Percentiles rank a stretch among this genome's conserved stretches.
These are phyloP conservation scores for Nemoura dubitans DNA, from an alignment of 2,888 invertebrate species.

Conservation along the genomic window DNA sequence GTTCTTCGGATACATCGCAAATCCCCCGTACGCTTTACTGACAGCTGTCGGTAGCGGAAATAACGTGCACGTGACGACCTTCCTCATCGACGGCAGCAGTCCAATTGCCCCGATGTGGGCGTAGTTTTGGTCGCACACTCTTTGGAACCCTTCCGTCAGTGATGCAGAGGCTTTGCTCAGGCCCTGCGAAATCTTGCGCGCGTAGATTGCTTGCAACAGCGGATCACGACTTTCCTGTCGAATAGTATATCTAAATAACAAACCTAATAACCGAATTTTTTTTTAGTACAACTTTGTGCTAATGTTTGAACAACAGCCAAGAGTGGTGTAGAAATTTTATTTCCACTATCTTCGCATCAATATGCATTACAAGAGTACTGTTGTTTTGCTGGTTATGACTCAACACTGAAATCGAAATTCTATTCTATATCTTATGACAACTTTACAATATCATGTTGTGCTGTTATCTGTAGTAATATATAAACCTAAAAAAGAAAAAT, in stretches of 20 bases:
- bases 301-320: no score
- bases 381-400: no score
- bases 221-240: neutral
- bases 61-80: neutral
- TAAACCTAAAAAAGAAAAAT: no score
- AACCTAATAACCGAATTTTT: no score
- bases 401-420: no score
- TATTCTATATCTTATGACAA: no score
- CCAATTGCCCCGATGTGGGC: neutral
- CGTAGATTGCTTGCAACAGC: neutral
- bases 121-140: neutral
- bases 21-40: neutral
- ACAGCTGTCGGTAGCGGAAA: neutral
- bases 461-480: no score
- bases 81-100: neutral
- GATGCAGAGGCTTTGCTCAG: neutral
- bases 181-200: neutral
- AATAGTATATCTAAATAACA: no score
- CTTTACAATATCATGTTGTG: no score
- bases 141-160: conserved; percentile 10
- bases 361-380: no score
- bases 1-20: neutral
- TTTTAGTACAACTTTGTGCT: neutral
- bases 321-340: no score
- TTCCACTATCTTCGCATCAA: no score